Base-by-base conservation (phyloP, 2,797 vertebrate genomes). In the Gouania willdenowi region DNA sequence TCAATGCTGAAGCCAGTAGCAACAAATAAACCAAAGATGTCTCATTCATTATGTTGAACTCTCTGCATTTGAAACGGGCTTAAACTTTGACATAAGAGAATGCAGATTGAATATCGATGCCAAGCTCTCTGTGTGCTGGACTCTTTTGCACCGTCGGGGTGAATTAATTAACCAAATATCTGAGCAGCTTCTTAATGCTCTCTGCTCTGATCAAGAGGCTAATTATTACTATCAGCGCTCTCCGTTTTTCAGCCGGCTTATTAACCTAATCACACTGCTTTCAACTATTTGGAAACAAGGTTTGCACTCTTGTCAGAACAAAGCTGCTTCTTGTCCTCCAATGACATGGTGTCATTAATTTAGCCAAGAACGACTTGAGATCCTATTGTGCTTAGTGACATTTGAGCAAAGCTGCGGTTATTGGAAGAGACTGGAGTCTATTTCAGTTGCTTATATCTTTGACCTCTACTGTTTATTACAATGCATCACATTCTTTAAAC, bases 151-250 rank as follows among this genome's bases (percentile, higher is more conserved):
- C 20, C 4, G 8, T 42, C 3, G 4, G 43, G 37, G 2, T 43
- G 31, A 75, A 79, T 82, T 55, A 77, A 77, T 79, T 72, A 78
- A 55, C 41, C 49, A 42, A 76, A 73, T 70, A 68, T 74, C 44
- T 51, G 22, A 61, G 39, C 1, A 12, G 45, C 59, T 58, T 61
- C 58, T 46, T 63, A 65, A 53, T 41, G 54, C 59, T 62, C 45
- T 31, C 41, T 39, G 26, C 39, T 37, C 58, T 72, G 73, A 69
- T 80, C 73, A 5, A 30, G 56, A 53, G 38, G 46, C 43, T 77
- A 59, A 71, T 79, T 69, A 75, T 70, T 45, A 12, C 60, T 48
- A 79, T 74, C 79, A 41, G 61, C 56, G 51, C 30, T 39, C 36
- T 47, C 41, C 30, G 48, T 70, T 56, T 18, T 15, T 66, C 64